These are phyloP conservation scores for Phaonia tiefii DNA, from an alignment of 2,888 invertebrate genomes.

Conservation along the genomic window DNA sequence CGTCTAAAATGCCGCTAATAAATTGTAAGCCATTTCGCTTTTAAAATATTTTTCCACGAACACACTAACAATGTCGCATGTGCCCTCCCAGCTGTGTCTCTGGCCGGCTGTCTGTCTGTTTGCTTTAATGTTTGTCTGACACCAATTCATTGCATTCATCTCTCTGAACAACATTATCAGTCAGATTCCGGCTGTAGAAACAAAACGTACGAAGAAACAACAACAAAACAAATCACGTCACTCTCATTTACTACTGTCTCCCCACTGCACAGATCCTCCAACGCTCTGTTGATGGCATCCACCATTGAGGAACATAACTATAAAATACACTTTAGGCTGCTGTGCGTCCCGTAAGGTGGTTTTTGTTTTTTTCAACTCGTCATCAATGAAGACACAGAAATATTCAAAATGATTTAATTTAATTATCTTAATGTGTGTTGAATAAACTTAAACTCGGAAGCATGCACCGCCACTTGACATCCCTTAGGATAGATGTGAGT, in stretches of 20 bases:
- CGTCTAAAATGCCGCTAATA: constrained; percentile 8
- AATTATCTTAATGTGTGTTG: constrained; percentile 44
- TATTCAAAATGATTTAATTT: constrained; percentile 42
- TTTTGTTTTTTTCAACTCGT: background rate
- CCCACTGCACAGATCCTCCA: too few relatives aligned
- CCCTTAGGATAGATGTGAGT: background rate
- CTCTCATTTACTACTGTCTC: background rate
- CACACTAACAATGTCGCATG: background rate
- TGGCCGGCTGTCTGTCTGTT: constrained; percentile 31
- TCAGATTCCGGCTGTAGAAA: too few relatives aligned
- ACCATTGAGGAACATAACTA: too few relatives aligned
- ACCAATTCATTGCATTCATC: constrained; percentile 55
- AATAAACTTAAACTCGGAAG: constrained; percentile 39
- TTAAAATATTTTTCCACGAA: background rate
- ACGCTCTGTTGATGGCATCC: too few relatives aligned
- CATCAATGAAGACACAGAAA: constrained; percentile 16
- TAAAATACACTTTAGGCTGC: background rate
- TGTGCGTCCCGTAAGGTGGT: background rate
- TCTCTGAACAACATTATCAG: background rate
- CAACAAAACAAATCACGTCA: constrained; percentile 1
- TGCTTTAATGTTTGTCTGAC: constrained; percentile 56
- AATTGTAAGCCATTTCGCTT: constrained; percentile 24
- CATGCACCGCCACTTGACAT: constrained; percentile 18
- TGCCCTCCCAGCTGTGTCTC: background rate
- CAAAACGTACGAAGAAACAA: background rate